Percentiles rank a stretch among this genome's conserved stretches.
These are phyloP conservation scores for Sinohyriopsis cumingii DNA, from an alignment of 2,888 invertebrate genomes.

Conservation along the genomic window DNA sequence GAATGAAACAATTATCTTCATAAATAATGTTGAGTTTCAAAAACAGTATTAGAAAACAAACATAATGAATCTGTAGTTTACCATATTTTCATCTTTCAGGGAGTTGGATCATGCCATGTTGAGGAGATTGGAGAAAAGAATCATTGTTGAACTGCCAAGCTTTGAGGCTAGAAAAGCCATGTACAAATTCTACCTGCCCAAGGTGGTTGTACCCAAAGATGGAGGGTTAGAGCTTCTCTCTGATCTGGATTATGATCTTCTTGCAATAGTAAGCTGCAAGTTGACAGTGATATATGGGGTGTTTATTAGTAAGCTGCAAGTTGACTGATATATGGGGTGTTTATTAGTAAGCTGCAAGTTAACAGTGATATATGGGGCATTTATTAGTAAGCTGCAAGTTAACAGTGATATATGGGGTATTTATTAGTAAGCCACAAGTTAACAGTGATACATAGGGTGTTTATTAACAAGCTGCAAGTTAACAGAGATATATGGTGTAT, in stretches of 20 bases:
- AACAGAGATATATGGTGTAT: background rate
- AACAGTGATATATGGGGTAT: too few species aligned
- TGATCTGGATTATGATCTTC: constrained; percentile 72
- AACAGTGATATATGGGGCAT: background rate
- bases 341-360: background rate
- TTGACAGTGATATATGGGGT: background rate
- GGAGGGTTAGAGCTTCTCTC: constrained; percentile 73
- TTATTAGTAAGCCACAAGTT: background rate
- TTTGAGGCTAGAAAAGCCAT: constrained; percentile 79
- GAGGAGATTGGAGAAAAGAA: constrained; percentile 88
- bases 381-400: background rate
- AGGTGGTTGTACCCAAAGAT: constrained; percentile 62
- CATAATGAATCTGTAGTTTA: too few species aligned
- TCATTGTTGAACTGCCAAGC: constrained; percentile 86
- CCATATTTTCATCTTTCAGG: constrained; percentile 73
- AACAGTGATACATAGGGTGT: background rate
- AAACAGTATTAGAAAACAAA: too few species aligned
- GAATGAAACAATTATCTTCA: too few species aligned
- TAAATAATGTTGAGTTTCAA: too few species aligned
- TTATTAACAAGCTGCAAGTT: constrained; percentile 49
- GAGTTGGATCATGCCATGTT: constrained; percentile 91
- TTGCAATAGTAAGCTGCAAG: constrained; percentile 67
- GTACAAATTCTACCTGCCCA: constrained; percentile 76
- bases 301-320: background rate
- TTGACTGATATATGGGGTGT: too few species aligned